Conservation (phyloP, 2,888 invertebrate species). For the Steinernema hermaphroditum region DNA sequence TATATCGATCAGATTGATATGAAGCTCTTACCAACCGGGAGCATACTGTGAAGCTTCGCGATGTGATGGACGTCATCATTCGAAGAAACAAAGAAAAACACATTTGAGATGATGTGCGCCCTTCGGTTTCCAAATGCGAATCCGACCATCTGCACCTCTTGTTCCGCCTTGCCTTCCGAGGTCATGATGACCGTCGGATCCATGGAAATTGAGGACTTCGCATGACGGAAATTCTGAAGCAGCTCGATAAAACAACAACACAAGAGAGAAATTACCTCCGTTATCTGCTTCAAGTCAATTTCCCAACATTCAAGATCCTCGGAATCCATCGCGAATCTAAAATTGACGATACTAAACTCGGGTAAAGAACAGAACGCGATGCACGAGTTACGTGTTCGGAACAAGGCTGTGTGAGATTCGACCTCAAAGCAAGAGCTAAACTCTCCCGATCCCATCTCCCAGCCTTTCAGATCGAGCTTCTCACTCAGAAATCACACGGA, state of each 20-base stretch:
- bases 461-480: too few relatives aligned
- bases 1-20: too few relatives aligned
- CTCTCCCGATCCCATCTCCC: too few relatives aligned
- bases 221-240: constrained; percentile 11
- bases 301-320: constrained; percentile 25
- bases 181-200: constrained; percentile 27
- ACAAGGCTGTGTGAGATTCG: too few relatives aligned
- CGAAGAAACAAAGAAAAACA: constrained; percentile 9
- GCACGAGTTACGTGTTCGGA: too few relatives aligned
- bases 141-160: constrained; percentile 25
- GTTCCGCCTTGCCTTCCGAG: constrained; percentile 11
- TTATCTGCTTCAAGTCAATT: constrained; percentile 21
- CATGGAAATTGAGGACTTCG: not conserved
- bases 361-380: too few relatives aligned
- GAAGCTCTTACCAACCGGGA: constrained; percentile 18
- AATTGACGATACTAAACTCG: too few relatives aligned
- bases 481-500: too few relatives aligned
- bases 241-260: not conserved
- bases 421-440: too few relatives aligned
- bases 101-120: not conserved
- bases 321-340: constrained; percentile 7
- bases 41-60: constrained; percentile 13
- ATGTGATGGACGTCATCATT: constrained; percentile 23
- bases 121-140: constrained; percentile 3
- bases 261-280: not conserved